Percentiles rank a stretch among this genome's conserved stretches.
Conservation (phyloP, 2,888 invertebrate genomes). For the Lacanobia oleracea region DNA sequence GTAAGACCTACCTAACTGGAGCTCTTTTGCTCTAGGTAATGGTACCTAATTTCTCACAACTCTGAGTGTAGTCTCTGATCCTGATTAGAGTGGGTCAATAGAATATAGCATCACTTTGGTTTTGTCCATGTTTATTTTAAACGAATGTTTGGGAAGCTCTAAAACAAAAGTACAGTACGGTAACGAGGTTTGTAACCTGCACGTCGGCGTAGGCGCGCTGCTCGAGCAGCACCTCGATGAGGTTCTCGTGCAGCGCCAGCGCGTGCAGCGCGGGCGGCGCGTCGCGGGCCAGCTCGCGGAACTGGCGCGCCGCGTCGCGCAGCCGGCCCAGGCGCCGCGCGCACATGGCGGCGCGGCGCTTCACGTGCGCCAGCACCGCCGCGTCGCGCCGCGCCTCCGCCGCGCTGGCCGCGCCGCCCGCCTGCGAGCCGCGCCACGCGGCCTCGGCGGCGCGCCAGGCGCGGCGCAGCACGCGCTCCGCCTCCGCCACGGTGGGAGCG, state of each 20-base stretch:
- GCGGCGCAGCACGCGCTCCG: constrained; percentile 88
- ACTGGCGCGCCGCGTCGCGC: constrained; percentile 98
- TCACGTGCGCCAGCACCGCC: constrained; percentile 98
- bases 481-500: constrained; percentile 96
- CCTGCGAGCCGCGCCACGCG: constrained; percentile 95
- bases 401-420: constrained; percentile 95
- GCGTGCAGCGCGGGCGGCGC: constrained; percentile 98
- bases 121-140: no score
- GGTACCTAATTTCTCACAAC: no score
- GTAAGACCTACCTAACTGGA: no score
- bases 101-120: no score
- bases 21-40: no score
- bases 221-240: constrained; percentile 98
- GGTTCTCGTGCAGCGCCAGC: constrained; percentile 97
- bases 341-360: constrained; percentile 99
- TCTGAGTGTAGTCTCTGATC: no score
- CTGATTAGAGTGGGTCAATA: no score
- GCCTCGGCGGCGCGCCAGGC: constrained; percentile 99
- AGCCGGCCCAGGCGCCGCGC: constrained; percentile 97
- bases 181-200: constrained; percentile 7
- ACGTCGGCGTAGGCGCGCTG: constrained; percentile 99
- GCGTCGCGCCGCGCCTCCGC: constrained; percentile 98
- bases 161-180: background rate
- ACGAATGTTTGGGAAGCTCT: no score
- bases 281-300: constrained; percentile 99